Percentiles rank a stretch among this genome's conserved stretches.
These are phyloP conservation scores for Lydus trimaculatus DNA, from an alignment of 2,888 invertebrate genomes.

Conservation along the genomic window DNA sequence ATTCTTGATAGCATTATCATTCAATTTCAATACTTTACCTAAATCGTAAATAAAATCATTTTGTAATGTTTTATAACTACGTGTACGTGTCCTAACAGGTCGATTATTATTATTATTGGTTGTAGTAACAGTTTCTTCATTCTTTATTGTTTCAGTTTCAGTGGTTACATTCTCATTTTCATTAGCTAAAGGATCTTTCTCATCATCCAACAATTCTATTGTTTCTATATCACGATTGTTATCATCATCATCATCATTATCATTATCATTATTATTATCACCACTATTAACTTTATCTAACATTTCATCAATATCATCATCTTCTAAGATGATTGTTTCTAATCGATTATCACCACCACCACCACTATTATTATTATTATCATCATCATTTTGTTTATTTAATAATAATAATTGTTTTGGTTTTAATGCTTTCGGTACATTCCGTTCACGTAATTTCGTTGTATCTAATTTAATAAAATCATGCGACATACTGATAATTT, in stretches of 20 bases:
- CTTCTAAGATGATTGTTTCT: constrained; percentile 8
- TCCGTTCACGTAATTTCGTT: neutral
- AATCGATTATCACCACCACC: neutral
- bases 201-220: constrained; percentile 12
- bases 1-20: constrained; percentile 24
- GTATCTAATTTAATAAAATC: constrained; percentile 41
- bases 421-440: constrained; percentile 17
- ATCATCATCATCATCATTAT: neutral
- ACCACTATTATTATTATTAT: constrained; percentile 1
- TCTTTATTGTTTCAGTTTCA: neutral
- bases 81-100: constrained; percentile 71
- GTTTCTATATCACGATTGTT: neutral
- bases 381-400: constrained; percentile 34
- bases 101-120: constrained; percentile 38
- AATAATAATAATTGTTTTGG: too few relatives aligned
- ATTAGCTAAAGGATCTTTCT: constrained; percentile 10
- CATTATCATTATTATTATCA: constrained; percentile 9
- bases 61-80: constrained; percentile 51
- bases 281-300: neutral
- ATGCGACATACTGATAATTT: constrained; percentile 48
- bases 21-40: constrained; percentile 54
- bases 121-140: neutral
- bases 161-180: neutral
- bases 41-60: constrained; percentile 79
- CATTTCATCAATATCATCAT: constrained; percentile 14